These are phyloP conservation scores for Lordiphosa fenestrarum DNA, from an alignment of 2,888 invertebrate species.

Conservation along the genomic window DNA sequence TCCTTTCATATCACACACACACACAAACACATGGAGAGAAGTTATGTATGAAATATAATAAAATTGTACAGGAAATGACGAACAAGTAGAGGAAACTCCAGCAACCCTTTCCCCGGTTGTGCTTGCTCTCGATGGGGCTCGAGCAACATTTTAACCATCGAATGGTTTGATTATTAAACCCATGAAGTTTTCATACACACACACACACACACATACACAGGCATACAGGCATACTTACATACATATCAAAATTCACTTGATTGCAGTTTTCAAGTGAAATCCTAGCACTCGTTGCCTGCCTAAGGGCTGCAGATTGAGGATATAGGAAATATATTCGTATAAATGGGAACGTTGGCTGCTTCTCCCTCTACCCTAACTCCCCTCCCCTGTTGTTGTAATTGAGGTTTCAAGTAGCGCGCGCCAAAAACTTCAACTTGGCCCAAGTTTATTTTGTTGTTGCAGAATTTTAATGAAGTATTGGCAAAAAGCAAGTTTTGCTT, in stretches of 20 bases:
- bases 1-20: slow-evolving; percentile 33
- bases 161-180: slow-evolving; percentile 75
- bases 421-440: slow-evolving; percentile 53
- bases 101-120: slow-evolving; percentile 15
- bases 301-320: slow-evolving; percentile 54
- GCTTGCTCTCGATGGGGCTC: slow-evolving; percentile 34
- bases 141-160: slow-evolving; percentile 67
- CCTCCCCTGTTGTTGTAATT: slow-evolving; percentile 56
- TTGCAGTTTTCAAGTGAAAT: slow-evolving; percentile 78
- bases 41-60: slow-evolving; percentile 73
- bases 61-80: slow-evolving; percentile 77
- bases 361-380: background rate
- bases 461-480: slow-evolving; percentile 71
- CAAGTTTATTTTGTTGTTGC: slow-evolving; percentile 70
- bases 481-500: slow-evolving; percentile 65
- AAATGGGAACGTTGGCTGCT: slow-evolving; percentile 25
- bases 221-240: slow-evolving; percentile 16
- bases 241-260: slow-evolving; percentile 77
- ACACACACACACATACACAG: slow-evolving; percentile 15
- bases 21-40: slow-evolving; percentile 21
- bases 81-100: slow-evolving; percentile 56
- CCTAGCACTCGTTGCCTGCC: slow-evolving; percentile 72
- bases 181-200: slow-evolving; percentile 69
- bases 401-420: slow-evolving; percentile 73
- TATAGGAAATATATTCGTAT: slow-evolving; percentile 37